Conservation (phyloP, 1,140 invertebrate genomes). For the Leucophenga varia region DNA sequence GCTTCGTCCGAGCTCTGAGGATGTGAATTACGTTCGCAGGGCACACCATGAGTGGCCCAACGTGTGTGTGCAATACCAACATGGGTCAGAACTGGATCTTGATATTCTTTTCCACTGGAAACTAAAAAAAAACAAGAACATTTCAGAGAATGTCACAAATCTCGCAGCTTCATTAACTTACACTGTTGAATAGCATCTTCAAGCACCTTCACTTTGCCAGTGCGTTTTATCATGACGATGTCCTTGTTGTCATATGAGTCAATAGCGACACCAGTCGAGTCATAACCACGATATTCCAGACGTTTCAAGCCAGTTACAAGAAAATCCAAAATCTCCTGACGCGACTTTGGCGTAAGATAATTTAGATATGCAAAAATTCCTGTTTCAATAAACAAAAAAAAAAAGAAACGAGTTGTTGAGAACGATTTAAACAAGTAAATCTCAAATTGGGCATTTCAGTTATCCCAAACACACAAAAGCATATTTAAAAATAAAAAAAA, state of each 20-base stretch:
- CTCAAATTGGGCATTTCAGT: too few relatives aligned
- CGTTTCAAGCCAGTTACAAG: conserved; percentile 94
- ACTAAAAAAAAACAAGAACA: conserved; percentile 20
- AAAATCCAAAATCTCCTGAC: conserved; percentile 89
- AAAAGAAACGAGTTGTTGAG: too few relatives aligned
- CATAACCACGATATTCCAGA: conserved; percentile 98
- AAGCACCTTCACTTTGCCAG: conserved; percentile 91
- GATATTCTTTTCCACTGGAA: conserved; percentile 42
- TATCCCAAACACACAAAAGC: too few relatives aligned
- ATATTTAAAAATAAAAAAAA: too few relatives aligned
- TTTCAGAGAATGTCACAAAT: not conserved
- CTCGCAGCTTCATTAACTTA: conserved; percentile 10
- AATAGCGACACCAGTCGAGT: conserved; percentile 96
- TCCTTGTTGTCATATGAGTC: conserved; percentile 76
- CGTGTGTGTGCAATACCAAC: conserved; percentile 98
- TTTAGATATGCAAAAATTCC: conserved; percentile 99
- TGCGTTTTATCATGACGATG: conserved; percentile 86
- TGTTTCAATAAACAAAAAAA: conserved; percentile 3
- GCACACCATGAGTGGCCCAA: conserved; percentile 99
- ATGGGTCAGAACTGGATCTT: conserved; percentile 64
- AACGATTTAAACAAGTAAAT: not conserved
- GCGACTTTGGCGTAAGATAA: conserved; percentile 91
- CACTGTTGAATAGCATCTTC: conserved; percentile 78
- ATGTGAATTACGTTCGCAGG: conserved; percentile 90
- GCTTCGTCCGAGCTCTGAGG: conserved; percentile 91